Base-by-base conservation (phyloP, 2,797 vertebrate species). In the Myripristis jacobus region DNA sequence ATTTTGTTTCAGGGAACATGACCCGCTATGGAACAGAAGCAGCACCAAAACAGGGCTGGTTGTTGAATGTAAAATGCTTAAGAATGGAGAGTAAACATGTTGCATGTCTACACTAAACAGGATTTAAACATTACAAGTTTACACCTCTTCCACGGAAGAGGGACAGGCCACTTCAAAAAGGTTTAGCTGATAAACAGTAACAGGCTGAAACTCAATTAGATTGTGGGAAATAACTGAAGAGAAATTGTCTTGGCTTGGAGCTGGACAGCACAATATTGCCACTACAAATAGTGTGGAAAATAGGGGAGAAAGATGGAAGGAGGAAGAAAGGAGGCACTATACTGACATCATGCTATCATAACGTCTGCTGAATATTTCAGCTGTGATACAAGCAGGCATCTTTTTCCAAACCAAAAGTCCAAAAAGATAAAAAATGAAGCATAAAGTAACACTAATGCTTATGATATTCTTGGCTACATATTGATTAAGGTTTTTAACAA, bases 201-300 rank as follows among this genome's bases (percentile, higher is more conserved):
- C 22, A 34, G 25, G 29, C 24, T 51, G 41, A 5, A 83, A 87
- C 71, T 79, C 24, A 59, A 77, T 80, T 70, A 67, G 57, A 10
- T 79, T 76, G 47, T 57, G 56, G 60, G 3, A 6, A 46, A 43
- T 73, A 73, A 85, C 44, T 56, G 3, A 77, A 81, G 77, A 68
- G 8, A 3, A 34, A 52, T n/a, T 27, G 68, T 22, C 15, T 27
- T 63, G 54, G 66, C 31, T 54, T 59, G 10, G 69, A 55, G 27
- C 16, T 55, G 12, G 24, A 47, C 1, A 54, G 18, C 43, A 71
- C 0, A 2, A 55, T 6, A n/a, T n/a, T 13, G 44, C 18, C 31
- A 15, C 8, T 2, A 1, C 29, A 29, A 69, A 24, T 57, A 22
- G 52, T 60, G 2, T 27, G 16, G 19, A n/a, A 60, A 58, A 51